Base-by-base conservation (phyloP, 2,888 invertebrate genomes). In the Eudasyphora cyanicolor region DNA sequence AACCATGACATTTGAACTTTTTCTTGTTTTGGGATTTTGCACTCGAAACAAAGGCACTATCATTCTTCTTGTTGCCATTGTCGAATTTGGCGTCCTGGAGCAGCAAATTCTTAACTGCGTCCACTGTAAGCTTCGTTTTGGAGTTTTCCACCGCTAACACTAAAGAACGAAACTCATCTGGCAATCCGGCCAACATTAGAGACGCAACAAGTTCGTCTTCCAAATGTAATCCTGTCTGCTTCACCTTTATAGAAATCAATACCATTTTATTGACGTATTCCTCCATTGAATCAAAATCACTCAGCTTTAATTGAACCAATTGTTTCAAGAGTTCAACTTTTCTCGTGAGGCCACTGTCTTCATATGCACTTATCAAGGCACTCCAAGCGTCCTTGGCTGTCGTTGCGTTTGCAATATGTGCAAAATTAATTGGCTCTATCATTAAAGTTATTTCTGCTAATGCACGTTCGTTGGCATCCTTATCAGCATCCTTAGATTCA, bases 211-310 rank as follows among this genome's bases (percentile, higher is more conserved):
- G 29, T 45, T 84, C 84, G 24, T 85, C 82, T 27, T 85, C 85
- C 1, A 86, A 62, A 7, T 81, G 80, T 8, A 82, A 62, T 5
- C 85, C 84, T 2, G 79, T 69, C 17, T 75, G 76, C 49, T 82
- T 64, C 14, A 86, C 77, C 60, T 85, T 85, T 17, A 82, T 14
- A 1, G 86, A 85, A 4, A 80, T 83, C 57, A 85, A 45, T 10
- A 87, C 45, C 78, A 88, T 85, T n/a, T 75, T 51, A 32, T 84
- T 86, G 6, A 87, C 62, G 32, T 86, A 87, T 1, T 85, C 86
- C 38, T 86, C 76, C 73, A 86, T 79, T 1, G 75, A 76, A 17
- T 82, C 74, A 57, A 74, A 86, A 38, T 85, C 76, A n/a, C 54
- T 57, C 5, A 87, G 76, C 69, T 85, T 82, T 0, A 85, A 54